Percentiles rank a stretch among this genome's conserved stretches.
phyloP scores from a whole-genome alignment of 2,797 vertebrate genomes.

The Sebastiscus tertius region DNA sequence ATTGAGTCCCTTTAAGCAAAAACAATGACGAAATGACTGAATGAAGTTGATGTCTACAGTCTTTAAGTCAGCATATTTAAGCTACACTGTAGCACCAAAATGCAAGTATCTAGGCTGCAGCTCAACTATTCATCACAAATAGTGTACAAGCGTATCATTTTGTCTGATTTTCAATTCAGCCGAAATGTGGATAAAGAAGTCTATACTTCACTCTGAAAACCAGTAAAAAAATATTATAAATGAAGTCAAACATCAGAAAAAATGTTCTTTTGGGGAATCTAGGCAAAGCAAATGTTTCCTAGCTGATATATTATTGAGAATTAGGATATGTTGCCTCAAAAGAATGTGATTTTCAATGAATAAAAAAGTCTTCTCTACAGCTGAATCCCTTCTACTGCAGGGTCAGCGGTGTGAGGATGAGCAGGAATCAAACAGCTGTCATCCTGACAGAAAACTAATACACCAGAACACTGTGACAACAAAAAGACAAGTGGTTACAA shows the following conservation, averaged over 20 bases:
- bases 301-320: not conserved
- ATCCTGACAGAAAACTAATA: conserved; percentile 13
- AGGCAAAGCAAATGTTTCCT: not conserved
- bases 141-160: not conserved
- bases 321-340: not conserved
- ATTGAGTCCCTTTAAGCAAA: not conserved
- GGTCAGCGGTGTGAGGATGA: not conserved
- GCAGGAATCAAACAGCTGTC: not conserved
- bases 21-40: not conserved
- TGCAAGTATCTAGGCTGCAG: not conserved
- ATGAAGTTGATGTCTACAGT: not conserved
- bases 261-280: not conserved
- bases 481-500: not conserved
- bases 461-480: not conserved
- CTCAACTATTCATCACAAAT: not conserved
- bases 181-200: not conserved
- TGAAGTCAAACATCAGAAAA: not conserved
- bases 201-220: not conserved
- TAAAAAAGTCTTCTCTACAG: not conserved
- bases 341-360: not conserved
- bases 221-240: not conserved
- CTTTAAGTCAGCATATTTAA: not conserved
- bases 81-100: not conserved
- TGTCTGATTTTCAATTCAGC: not conserved
- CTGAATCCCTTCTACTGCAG: not conserved